Evolutionary conservation across 2,888 invertebrate species (phyloP), one percentile per base, ranked within the genome.

Genomic region (Parnassius apollo): DNA sequence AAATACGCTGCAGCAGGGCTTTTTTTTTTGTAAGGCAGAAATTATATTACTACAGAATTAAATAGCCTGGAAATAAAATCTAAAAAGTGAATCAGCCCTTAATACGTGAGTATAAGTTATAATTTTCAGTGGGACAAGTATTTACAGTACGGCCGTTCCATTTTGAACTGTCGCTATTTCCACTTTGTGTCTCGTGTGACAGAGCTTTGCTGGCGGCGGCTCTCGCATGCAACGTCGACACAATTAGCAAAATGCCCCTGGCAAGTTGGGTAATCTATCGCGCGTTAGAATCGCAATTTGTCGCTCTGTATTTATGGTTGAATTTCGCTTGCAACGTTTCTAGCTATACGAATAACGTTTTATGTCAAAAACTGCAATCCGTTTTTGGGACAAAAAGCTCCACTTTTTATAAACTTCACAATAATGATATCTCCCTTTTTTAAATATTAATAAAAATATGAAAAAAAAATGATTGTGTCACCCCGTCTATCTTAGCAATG

Each of bases 211-310:
- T 9, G 57, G 45, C 25, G 51, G n/a, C 12, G 42, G 52, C 8
- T 49, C 8, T 49, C 3, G 22, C 42, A 10, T 45, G 52, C 52
- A 12, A 45, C 59, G 52, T 51, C 45, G 22, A 46, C 52, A 45
- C 52, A 59, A 59, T 59, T 59, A 59, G 59, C 52, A 52, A 52
- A 59, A 18, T 45, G 59, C 59, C 50, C 52, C 59, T 9, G 52
- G 59, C 52, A 2, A 35, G 51, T 35, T 22, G 8, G 18, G n/a
- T 45, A 22, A 55, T 55, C 52, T 59, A 52, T 59, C 52, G 45
- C 46, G 44, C 45, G 51, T 35, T 52, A 50, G 42, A 58, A 50
- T 50, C 42, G 42, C 42, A 42, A 18, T 59, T 51, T 51, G 57
- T 57, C 51, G 35, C 45, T 22, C 12, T 25, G 35, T 12, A 9